A percentile compares a stretch with the other conserved stretches of the same genome.
phyloP scores from a whole-genome alignment of 2,888 invertebrate species.

The Didymodactylos carnosus region DNA sequence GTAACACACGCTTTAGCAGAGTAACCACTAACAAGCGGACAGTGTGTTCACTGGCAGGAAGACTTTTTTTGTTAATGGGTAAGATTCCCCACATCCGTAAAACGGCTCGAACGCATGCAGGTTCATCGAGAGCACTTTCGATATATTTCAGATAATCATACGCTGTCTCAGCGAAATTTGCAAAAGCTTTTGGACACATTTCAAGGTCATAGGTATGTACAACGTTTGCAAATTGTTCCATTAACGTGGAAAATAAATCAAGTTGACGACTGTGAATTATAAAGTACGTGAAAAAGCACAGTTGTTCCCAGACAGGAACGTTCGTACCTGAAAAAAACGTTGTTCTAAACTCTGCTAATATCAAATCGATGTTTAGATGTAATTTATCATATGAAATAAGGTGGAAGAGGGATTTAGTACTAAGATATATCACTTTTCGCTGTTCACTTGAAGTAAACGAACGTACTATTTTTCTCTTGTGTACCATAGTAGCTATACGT shows the following conservation, averaged over 20 bases:
- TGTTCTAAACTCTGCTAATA: too few species aligned
- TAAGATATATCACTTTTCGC: too few species aligned
- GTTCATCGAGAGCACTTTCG: neutral
- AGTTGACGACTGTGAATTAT: neutral
- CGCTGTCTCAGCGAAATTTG: neutral
- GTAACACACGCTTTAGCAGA: neutral
- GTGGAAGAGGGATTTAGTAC: too few species aligned
- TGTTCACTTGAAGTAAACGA: too few species aligned
- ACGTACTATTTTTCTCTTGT: too few species aligned
- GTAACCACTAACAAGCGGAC: neutral
- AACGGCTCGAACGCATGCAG: neutral
- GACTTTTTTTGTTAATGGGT: neutral
- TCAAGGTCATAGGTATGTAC: neutral
- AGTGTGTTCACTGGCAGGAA: neutral
- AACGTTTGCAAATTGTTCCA: neutral
- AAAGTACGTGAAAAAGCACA: neutral
- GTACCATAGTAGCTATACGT: too few species aligned
- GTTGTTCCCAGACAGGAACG: neutral
- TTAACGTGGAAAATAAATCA: neutral
- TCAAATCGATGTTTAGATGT: too few species aligned
- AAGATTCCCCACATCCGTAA: neutral
- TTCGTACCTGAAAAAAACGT: neutral
- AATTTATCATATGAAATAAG: too few species aligned
- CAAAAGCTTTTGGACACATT: neutral
- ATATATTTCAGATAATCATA: neutral